Percentiles rank a stretch among this genome's conserved stretches.
These are phyloP conservation scores for Setipinna tenuifilis DNA, from an alignment of 2,797 vertebrate species.

Conservation along the genomic window DNA sequence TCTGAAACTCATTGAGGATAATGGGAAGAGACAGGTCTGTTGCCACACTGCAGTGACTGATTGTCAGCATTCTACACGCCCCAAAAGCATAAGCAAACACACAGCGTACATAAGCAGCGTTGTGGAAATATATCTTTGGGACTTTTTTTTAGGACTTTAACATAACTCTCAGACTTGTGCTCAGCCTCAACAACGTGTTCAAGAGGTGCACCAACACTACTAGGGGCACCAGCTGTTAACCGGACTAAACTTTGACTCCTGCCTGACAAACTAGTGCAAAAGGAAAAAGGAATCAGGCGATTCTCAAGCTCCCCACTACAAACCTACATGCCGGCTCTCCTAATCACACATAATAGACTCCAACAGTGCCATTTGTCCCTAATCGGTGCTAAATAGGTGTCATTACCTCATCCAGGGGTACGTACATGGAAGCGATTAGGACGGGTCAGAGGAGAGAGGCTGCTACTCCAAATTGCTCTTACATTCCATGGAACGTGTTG, in stretches of 20 bases:
- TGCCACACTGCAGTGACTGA: not conserved
- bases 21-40: conserved; percentile 2
- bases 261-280: conserved; percentile 6
- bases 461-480: conserved; percentile 65
- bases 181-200: not conserved
- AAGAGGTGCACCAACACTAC: not conserved
- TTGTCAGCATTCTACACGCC: not conserved
- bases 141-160: not conserved
- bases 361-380: conserved; percentile 63
- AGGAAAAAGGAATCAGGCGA: conserved; percentile 58
- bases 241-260: conserved; percentile 48
- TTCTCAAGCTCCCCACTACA: conserved; percentile 59
- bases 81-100: not conserved
- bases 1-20: not conserved
- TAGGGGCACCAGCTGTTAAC: conserved; percentile 16
- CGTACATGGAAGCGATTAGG: conserved; percentile 80
- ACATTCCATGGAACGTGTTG: conserved; percentile 11
- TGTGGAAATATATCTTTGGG: not conserved
- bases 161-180: not conserved
- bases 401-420: conserved; percentile 74
- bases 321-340: conserved; percentile 62
- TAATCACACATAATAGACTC: conserved; percentile 73
- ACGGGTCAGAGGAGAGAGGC: conserved; percentile 58
- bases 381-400: conserved; percentile 60
- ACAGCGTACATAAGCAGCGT: not conserved